Percentiles rank a stretch among this genome's conserved stretches.
Conservation (phyloP, 2,113 vertebrate genomes). For the Paramormyrops kingsleyae region DNA sequence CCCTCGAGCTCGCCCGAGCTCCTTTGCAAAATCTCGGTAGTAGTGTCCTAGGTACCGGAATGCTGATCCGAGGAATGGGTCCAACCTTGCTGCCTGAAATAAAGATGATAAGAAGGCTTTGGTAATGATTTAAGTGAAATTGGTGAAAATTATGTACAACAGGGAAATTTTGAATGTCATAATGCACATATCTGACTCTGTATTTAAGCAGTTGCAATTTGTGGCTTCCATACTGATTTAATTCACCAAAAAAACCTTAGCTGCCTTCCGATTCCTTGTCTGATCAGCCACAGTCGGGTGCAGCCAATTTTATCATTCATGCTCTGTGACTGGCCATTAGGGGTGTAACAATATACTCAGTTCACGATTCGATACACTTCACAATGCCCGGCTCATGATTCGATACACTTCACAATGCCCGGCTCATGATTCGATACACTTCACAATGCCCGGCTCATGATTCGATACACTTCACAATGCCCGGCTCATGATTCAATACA, state of each 20-base stretch:
- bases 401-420: not conserved
- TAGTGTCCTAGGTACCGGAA: conserved; percentile 86
- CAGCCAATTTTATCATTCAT: not conserved
- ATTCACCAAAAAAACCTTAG: not conserved
- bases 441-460: not conserved
- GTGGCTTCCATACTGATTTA: not conserved
- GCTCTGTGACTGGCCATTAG: not conserved
- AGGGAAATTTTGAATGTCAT: not conserved
- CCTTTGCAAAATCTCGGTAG: conserved; percentile 74
- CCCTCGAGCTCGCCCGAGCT: conserved; percentile 77
- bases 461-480: not conserved
- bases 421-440: not conserved
- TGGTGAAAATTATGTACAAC: not conserved
- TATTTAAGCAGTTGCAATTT: not conserved
- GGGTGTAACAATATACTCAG: not conserved
- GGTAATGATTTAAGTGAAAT: not conserved
- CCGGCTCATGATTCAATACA: not conserved
- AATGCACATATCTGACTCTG: not conserved
- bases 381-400: not conserved
- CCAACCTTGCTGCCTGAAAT: conserved; percentile 84
- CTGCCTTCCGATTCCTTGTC: not conserved
- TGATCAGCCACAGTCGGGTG: not conserved
- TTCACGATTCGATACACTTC: not conserved
- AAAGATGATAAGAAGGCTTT: conserved; percentile 14
- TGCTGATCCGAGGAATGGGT: conserved; percentile 69